Evolutionary conservation across 2,797 vertebrate genomes (phyloP).

Genomic region (Glyptemys insculpta): DNA sequence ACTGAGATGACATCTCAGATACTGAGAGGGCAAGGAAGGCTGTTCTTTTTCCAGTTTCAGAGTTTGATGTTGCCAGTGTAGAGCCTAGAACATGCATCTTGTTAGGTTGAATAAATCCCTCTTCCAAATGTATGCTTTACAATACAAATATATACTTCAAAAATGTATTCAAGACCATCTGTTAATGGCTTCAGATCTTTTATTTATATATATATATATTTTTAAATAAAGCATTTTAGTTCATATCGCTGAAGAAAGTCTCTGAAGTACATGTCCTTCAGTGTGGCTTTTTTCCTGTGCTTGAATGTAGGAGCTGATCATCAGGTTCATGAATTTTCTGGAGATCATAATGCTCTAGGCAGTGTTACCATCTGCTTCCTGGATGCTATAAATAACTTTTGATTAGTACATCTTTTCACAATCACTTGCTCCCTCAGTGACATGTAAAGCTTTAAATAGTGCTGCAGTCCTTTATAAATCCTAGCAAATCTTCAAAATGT

Average conservation of each 20-base stretch:
- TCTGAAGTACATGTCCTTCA: slow-evolving; percentile 60
- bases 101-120: background rate
- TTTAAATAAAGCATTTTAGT: slow-evolving; percentile 41
- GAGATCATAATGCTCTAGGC: slow-evolving; percentile 46
- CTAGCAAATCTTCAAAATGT: background rate
- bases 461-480: background rate
- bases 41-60: background rate
- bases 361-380: slow-evolving; percentile 65
- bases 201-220: background rate
- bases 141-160: slow-evolving; percentile 37
- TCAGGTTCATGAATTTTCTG: slow-evolving; percentile 65
- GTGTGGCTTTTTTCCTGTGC: slow-evolving; percentile 39
- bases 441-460: slow-evolving; percentile 49
- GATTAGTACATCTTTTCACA: slow-evolving; percentile 59
- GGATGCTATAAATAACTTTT: slow-evolving; percentile 62
- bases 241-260: slow-evolving; percentile 52
- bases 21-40: background rate
- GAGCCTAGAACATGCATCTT: background rate
- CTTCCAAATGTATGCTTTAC: background rate
- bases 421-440: slow-evolving; percentile 41
- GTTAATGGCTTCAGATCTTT: slow-evolving; percentile 48
- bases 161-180: slow-evolving; percentile 62
- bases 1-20: background rate
- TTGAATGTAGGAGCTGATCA: slow-evolving; percentile 72
- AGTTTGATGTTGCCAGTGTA: background rate